Evolutionary conservation across 2,113 vertebrate genomes (phyloP).

Genomic region (Piprites chloris): DNA sequence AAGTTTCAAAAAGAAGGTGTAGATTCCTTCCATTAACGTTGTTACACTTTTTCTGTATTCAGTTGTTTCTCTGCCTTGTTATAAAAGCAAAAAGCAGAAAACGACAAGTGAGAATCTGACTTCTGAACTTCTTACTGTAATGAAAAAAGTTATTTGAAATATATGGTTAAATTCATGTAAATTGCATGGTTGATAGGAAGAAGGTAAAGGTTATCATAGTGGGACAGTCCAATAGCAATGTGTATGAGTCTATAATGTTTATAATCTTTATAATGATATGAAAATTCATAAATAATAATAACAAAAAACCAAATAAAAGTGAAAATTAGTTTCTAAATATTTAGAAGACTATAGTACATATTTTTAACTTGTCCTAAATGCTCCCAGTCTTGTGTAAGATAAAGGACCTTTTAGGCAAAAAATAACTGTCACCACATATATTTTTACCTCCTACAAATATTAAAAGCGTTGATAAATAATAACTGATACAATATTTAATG

Average conservation of each 20-base stretch:
- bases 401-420: not conserved
- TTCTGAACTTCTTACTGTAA: not conserved
- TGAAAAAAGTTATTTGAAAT: not conserved
- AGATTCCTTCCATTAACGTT: not conserved
- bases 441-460: not conserved
- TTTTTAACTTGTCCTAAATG: not conserved
- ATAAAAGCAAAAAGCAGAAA: not conserved
- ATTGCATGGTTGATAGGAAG: not conserved
- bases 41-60: not conserved
- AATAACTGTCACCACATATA: not conserved
- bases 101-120: not conserved
- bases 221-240: not conserved
- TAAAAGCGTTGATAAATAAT: not conserved
- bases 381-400: not conserved
- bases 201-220: not conserved
- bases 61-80: not conserved
- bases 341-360: not conserved
- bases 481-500: not conserved
- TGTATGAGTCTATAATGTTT: not conserved
- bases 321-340: not conserved
- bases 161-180: not conserved
- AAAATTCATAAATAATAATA: not conserved
- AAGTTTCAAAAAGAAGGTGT: not conserved
- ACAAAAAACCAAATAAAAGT: not conserved
- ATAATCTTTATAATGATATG: slow-evolving; percentile 25